These are phyloP conservation scores for Digitonthophagus gazella DNA, from an alignment of 2,888 invertebrate species.

Conservation along the genomic window DNA sequence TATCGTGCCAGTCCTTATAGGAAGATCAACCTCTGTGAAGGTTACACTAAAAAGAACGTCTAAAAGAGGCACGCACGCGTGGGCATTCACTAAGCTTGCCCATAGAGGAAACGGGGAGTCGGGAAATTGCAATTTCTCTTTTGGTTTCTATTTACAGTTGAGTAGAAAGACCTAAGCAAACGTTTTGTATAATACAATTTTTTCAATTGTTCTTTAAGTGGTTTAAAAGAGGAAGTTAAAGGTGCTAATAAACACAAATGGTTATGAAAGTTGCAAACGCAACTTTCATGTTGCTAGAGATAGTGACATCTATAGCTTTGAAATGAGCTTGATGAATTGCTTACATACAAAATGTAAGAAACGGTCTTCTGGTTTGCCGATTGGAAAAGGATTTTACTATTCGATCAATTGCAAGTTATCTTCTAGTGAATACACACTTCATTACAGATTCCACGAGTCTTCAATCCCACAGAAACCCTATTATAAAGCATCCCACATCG, in stretches of 20 bases:
- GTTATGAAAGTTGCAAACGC: background rate
- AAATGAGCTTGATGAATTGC: no score
- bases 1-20: background rate
- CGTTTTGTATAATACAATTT: background rate
- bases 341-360: no score
- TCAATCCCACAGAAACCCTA: background rate
- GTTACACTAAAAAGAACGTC: background rate
- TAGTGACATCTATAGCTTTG: no score
- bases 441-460: background rate
- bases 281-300: background rate
- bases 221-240: background rate
- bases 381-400: background rate
- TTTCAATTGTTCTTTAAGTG: background rate
- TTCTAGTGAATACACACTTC: background rate
- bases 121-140: background rate
- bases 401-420: background rate
- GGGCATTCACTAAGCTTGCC: background rate
- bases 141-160: background rate
- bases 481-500: background rate
- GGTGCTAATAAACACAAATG: background rate
- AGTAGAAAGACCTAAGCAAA: background rate
- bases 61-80: background rate
- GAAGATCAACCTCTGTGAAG: background rate
- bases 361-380: no score
- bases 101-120: background rate